phyloP scores from a whole-genome alignment of 2,888 invertebrate species.

The Bembecia ichneumoniformis region DNA sequence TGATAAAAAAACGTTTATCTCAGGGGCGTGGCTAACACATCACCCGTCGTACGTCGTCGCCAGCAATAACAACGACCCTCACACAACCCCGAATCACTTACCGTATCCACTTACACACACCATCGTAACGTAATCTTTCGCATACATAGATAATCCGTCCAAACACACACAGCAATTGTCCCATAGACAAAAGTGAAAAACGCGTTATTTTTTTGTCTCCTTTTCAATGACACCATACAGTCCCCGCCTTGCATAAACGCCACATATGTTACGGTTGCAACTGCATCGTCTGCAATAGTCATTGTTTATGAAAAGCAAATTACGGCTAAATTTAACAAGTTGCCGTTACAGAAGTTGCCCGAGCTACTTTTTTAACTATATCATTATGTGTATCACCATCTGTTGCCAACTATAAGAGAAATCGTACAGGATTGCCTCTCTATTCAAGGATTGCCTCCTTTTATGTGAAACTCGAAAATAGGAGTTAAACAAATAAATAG shows the following conservation, averaged over 20 bases:
- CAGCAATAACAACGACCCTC: constrained; percentile 48
- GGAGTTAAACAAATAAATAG: too few relatives aligned
- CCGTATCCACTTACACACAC: constrained; percentile 14
- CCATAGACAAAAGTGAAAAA: constrained; percentile 34
- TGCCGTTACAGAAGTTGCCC: too few relatives aligned
- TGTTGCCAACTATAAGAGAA: too few relatives aligned
- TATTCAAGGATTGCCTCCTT: too few relatives aligned
- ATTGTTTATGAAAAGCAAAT: too few relatives aligned
- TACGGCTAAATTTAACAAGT: too few relatives aligned
- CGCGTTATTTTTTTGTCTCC: constrained; percentile 62
- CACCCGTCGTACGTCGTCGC: constrained; percentile 30
- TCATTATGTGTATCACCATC: too few relatives aligned
- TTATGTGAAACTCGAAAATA: too few relatives aligned
- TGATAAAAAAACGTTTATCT: constrained; percentile 43
- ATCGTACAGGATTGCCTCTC: too few relatives aligned
- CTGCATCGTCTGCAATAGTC: not conserved
- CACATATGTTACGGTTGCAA: constrained; percentile 5
- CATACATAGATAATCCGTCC: constrained; percentile 40
- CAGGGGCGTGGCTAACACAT: constrained; percentile 52
- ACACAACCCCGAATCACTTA: constrained; percentile 6
- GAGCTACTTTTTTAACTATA: too few relatives aligned
- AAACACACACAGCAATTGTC: too few relatives aligned
- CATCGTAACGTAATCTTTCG: constrained; percentile 26
- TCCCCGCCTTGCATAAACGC: constrained; percentile 15
- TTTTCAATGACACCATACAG: constrained; percentile 32